Evolutionary conservation across 2,797 vertebrate species (phyloP).

Genomic region (Epinephelus awoara): DNA sequence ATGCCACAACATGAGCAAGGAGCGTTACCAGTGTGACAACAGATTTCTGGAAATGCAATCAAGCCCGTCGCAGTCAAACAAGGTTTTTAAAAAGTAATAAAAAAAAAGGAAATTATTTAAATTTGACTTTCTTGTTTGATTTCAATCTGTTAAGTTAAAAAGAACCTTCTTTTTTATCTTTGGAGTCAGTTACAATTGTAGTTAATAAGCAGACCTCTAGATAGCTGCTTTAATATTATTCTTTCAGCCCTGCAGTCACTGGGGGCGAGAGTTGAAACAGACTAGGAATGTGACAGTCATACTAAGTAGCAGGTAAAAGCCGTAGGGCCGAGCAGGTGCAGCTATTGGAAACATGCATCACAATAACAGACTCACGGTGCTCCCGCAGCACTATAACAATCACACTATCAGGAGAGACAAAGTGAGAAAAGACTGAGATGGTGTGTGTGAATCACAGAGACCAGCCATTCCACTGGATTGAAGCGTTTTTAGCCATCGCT

Average conservation of each 20-base stretch:
- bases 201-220: constrained; percentile 39
- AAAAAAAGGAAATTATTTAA: constrained; percentile 15
- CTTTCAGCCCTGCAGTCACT: constrained; percentile 35
- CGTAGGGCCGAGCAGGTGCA: constrained; percentile 48
- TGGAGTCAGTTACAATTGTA: neutral
- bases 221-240: constrained; percentile 47
- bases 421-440: constrained; percentile 23
- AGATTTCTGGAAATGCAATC: constrained; percentile 6
- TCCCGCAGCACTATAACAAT: constrained; percentile 50
- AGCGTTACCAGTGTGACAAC: neutral
- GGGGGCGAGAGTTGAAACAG: constrained; percentile 43
- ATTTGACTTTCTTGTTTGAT: neutral
- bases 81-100: constrained; percentile 28
- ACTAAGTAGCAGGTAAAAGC: constrained; percentile 68
- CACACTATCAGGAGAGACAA: constrained; percentile 27
- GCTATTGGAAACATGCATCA: constrained; percentile 61
- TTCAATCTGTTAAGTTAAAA: constrained; percentile 26
- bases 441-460: constrained; percentile 26
- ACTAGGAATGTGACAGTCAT: constrained; percentile 58
- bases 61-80: neutral
- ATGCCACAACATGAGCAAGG: constrained; percentile 26
- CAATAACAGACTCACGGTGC: constrained; percentile 39
- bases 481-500: constrained; percentile 5
- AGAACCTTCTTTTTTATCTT: neutral
- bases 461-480: neutral